Conservation (phyloP, 2,113 vertebrate species). For the Ailuropoda melanoleuca region DNA sequence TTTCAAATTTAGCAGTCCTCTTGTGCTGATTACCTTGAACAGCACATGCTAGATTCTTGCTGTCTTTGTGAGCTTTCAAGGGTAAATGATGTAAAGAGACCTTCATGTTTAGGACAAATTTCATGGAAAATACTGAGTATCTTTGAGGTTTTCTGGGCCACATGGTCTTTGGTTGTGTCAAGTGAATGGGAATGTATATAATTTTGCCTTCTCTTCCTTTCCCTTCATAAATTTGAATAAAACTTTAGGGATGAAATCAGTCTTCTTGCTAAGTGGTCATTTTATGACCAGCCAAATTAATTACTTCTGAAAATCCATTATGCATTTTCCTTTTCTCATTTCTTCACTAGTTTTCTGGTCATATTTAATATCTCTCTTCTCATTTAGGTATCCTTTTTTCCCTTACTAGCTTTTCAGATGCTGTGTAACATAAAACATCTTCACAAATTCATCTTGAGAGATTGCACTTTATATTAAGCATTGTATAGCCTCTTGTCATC, state of each 20-base stretch:
- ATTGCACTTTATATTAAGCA: background rate
- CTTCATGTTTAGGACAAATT: background rate
- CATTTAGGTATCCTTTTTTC: background rate
- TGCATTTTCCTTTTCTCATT: slow-evolving; percentile 14
- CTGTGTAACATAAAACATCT: background rate
- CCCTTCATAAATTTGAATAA: background rate
- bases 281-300: slow-evolving; percentile 33
- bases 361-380: slow-evolving; percentile 35
- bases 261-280: slow-evolving; percentile 47
- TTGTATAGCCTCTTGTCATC: background rate
- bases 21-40: background rate
- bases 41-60: background rate
- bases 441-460: slow-evolving; percentile 37
- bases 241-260: background rate
- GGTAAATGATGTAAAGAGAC: background rate
- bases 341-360: background rate
- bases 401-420: background rate
- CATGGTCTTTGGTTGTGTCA: background rate
- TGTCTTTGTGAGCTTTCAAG: background rate
- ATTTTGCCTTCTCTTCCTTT: background rate
- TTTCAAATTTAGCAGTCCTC: background rate
- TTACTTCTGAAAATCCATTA: slow-evolving; percentile 52
- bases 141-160: background rate
- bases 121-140: background rate
- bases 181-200: background rate